Conservation (phyloP, 2,113 vertebrate genomes). For the Rhea pennata region DNA sequence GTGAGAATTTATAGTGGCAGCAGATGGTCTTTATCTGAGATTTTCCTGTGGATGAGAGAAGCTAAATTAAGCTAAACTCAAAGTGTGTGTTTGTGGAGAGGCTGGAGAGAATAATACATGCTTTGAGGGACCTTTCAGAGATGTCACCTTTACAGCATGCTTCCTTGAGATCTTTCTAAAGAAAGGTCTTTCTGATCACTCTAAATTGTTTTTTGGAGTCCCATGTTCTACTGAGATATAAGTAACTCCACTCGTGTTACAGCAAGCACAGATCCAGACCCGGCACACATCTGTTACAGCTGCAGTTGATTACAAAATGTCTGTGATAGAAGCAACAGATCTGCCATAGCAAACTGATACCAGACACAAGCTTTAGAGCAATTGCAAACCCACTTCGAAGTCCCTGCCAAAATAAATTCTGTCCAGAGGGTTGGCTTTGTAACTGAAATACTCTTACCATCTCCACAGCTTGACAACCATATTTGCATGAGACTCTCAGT, state of each 20-base stretch:
- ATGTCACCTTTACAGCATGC: background rate
- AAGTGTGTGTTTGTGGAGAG: background rate
- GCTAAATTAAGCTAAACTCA: background rate
- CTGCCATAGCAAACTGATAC: background rate
- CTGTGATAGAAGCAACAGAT: background rate
- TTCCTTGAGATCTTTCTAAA: background rate
- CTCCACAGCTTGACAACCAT: background rate
- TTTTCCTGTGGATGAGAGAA: background rate
- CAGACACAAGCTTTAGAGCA: background rate
- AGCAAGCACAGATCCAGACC: background rate
- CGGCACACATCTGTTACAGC: too few species aligned
- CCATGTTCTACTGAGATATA: too few species aligned
- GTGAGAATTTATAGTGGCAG: background rate
- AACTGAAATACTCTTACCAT: background rate
- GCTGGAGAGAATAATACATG: background rate
- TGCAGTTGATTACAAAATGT: background rate
- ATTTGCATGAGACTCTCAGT: too few species aligned
- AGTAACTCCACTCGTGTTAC: background rate
- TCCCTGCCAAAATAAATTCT: background rate
- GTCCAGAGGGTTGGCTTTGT: background rate
- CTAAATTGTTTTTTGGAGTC: background rate
- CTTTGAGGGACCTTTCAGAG: fast-evolving
- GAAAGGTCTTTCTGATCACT: background rate
- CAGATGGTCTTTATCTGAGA: background rate
- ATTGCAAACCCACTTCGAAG: background rate